Conservation (phyloP, 2,113 vertebrate species). For the Chaenocephalus aceratus region DNA sequence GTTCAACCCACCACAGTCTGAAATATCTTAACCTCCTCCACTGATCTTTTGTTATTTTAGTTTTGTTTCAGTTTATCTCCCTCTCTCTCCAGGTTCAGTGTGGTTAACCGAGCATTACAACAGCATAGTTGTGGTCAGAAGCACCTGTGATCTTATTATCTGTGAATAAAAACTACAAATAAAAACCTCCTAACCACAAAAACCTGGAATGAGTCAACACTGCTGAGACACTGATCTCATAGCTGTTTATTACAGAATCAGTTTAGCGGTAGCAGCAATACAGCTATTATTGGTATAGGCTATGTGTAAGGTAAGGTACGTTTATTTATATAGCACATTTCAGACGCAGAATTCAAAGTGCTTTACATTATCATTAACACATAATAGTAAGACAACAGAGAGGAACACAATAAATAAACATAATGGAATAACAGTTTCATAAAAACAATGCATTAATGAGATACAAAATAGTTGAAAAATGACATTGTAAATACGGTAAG, state of each 20-base stretch:
- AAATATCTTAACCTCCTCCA: slow-evolving; percentile 37
- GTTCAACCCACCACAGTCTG: slow-evolving; percentile 43
- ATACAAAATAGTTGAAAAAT: too few relatives aligned
- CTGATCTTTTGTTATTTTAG: slow-evolving; percentile 34
- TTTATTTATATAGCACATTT: too few relatives aligned
- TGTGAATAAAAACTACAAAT: slow-evolving; percentile 4
- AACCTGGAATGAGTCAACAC: slow-evolving; percentile 10
- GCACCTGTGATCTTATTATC: slow-evolving; percentile 33
- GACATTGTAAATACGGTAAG: too few relatives aligned
- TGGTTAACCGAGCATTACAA: neutral
- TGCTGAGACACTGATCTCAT: neutral
- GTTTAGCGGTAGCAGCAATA: neutral
- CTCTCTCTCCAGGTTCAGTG: neutral
- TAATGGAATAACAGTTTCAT: too few relatives aligned
- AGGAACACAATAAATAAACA: too few relatives aligned
- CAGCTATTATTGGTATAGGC: too few relatives aligned
- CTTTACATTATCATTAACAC: too few relatives aligned
- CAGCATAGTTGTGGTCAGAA: slow-evolving; percentile 4
- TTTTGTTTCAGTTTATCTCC: neutral
- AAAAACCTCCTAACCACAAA: slow-evolving; percentile 3
- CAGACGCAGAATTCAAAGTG: too few relatives aligned
- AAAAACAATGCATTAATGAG: too few relatives aligned
- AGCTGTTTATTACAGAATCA: slow-evolving; percentile 24
- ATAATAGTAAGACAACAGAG: too few relatives aligned
- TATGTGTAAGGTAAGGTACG: too few relatives aligned